Base-by-base conservation (phyloP, 2,113 vertebrate species). In the Clupea harengus region DNA sequence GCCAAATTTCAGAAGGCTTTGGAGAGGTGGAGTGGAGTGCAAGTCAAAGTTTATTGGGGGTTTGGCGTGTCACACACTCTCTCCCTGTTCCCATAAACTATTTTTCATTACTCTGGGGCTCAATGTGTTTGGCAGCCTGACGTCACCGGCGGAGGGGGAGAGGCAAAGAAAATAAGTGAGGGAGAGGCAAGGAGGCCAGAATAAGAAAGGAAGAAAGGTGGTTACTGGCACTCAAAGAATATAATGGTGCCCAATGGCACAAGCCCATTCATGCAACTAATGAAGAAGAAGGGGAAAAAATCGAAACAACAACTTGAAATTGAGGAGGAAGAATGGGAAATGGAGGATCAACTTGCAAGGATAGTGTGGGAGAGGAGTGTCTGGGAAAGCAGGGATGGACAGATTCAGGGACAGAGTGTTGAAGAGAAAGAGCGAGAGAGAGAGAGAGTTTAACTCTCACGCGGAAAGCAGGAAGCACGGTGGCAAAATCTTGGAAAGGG, bases 401-500 rank as follows among this genome's bases (percentile, higher is more conserved):
- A 72, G n/a, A 32, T 72, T 13, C 64, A 72, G 64, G 64, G 64
- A 72, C 25, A 13, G 64, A 72, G 4, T 15, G 64, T 25, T 9
- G 17, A 54, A 80, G 47, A 83, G 13, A 49, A 47, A 67, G 67
- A 81, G 25, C 83, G 80, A 52, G n/a, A 60, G 86, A 81, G 54
- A 60, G 86, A 81, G 57, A 11, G 80, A 32, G n/a, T 10, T 72
- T 25, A 45, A 47, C 18, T 82, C 82, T 87, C 83, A 72, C 83
- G 82, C 64, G 45, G 60, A 32, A 49, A 22, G 47, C 87, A 85
- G 84, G 82, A 25, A 78, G 82, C 80, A 82, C 44, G 50, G 86
- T 82, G 85, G 82, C 84, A 52, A 75, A 84, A 78, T 78, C 81
- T 83, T 85, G 89, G 87, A 88, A 45, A n/a, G 46, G 50, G 49